Percentiles rank a stretch among this genome's conserved stretches.
phyloP scores from a whole-genome alignment of 2,888 invertebrate genomes.

The Nomada ferruginata region DNA sequence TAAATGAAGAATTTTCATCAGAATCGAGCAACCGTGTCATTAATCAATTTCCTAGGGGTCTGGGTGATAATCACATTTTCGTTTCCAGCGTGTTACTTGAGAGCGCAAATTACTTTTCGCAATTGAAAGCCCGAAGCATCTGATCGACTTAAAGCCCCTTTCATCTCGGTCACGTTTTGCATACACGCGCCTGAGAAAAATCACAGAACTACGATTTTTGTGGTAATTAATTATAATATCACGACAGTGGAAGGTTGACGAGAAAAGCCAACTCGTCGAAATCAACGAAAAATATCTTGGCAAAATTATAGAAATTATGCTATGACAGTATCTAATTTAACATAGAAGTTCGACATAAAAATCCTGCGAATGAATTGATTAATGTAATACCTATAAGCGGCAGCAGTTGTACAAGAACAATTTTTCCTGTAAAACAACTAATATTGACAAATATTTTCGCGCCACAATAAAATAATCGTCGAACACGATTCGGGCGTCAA shows the following conservation, averaged over 20 bases:
- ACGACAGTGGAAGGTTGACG: no score
- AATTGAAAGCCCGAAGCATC: conserved; percentile 61
- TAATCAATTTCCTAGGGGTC: conserved; percentile 42
- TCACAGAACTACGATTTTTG: no score
- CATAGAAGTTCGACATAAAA: neutral
- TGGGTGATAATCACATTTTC: conserved; percentile 69
- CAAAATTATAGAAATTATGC: neutral
- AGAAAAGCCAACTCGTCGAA: neutral
- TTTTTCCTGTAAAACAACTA: no score
- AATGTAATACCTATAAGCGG: no score
- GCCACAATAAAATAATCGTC: neutral
- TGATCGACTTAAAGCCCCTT: conserved; percentile 54
- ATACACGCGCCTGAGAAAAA: neutral
- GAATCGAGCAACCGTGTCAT: conserved; percentile 29
- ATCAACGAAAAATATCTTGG: neutral
- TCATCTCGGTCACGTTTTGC: conserved; percentile 1
- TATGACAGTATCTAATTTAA: neutral
- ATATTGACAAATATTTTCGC: no score
- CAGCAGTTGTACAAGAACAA: no score
- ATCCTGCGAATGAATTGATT: no score
- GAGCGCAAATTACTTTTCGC: conserved; percentile 71
- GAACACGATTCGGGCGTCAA: conserved; percentile 12
- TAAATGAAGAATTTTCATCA: neutral
- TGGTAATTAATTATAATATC: no score
- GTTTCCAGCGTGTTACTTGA: conserved; percentile 62